Base-by-base conservation (phyloP, 2,797 vertebrate species). In the Pseudomugil gertrudae region DNA sequence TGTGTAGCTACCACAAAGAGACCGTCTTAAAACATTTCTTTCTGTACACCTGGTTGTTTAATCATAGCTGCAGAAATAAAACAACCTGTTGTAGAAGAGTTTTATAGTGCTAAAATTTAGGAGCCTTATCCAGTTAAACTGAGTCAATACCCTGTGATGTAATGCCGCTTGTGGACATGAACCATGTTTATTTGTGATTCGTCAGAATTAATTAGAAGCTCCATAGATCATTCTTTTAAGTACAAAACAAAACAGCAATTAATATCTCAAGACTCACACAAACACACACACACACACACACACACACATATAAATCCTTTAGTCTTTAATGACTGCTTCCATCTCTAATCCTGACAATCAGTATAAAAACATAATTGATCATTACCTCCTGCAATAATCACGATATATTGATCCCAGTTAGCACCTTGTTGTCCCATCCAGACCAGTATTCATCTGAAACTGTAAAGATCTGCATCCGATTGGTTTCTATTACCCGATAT, bases 361-460 rank as follows among this genome's bases (percentile, higher is more conserved):
- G 63, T 55, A 50, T 83, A 74, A 66, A 81, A 76, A 64, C 54
- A 63, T 4, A n/a, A n/a, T n/a, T n/a, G 32, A 23, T 56, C 38
- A 47, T 89, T 93, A 94, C 92, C 92, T 92, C 71, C 71, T 68
- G 76, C 15, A 27, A 51, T 72, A 68, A 78, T 79, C 84, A 79
- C 81, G 82, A 76, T 79, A 84, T 38, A 73, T 67, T 24, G 74
- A 54, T 79, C 83, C 67, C 8, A 60, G 23, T 62, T 23, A 69
- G 59, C 47, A 67, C 56, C 74, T 66, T 55, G 76, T 59, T 5
- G 67, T 86, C 81, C 52, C 76, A 53, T 84, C 68, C 72, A 59
- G 56, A 57, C 58, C 17, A 21, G 29, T 3, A 33, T 14, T 76
- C 63, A 32, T 24, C 40, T 60, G 32, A 48, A 30, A 26, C 43